Evolutionary conservation across 2,113 vertebrate species (phyloP).

Genomic region (Rhinoderma darwinii): DNA sequence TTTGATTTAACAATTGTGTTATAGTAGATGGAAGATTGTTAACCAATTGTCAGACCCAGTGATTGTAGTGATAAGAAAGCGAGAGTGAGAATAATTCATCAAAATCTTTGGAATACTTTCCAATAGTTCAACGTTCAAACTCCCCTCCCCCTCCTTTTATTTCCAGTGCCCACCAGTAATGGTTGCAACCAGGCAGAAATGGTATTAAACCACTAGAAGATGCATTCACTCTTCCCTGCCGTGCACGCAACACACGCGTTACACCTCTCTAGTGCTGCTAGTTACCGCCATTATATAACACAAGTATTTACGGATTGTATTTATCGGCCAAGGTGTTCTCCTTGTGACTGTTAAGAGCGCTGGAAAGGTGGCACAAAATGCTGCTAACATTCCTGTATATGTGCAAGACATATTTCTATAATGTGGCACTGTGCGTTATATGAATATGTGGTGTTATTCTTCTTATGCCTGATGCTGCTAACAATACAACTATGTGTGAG

Average conservation of each 20-base stretch:
- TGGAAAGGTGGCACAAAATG: background rate
- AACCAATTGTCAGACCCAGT: background rate
- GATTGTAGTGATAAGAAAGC: background rate
- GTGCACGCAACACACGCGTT: background rate
- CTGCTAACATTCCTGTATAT: background rate
- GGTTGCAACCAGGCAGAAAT: constrained; percentile 38
- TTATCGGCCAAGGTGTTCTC: background rate
- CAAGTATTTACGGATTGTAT: background rate
- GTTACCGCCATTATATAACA: background rate
- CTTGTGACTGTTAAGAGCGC: background rate
- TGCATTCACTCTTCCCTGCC: constrained; percentile 32
- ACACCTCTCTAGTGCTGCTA: background rate
- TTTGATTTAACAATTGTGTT: no score
- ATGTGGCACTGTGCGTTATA: background rate
- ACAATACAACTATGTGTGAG: background rate
- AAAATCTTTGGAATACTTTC: background rate
- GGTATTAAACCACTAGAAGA: constrained; percentile 22
- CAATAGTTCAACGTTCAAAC: background rate
- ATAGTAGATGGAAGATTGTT: no score
- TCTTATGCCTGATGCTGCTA: background rate
- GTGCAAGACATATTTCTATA: background rate
- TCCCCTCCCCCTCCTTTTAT: background rate
- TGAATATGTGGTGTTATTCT: background rate
- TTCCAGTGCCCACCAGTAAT: background rate
- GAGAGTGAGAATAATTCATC: background rate